Evolutionary conservation across 2,888 invertebrate genomes (phyloP).

Genomic region (Polyommatus iphigenia): DNA sequence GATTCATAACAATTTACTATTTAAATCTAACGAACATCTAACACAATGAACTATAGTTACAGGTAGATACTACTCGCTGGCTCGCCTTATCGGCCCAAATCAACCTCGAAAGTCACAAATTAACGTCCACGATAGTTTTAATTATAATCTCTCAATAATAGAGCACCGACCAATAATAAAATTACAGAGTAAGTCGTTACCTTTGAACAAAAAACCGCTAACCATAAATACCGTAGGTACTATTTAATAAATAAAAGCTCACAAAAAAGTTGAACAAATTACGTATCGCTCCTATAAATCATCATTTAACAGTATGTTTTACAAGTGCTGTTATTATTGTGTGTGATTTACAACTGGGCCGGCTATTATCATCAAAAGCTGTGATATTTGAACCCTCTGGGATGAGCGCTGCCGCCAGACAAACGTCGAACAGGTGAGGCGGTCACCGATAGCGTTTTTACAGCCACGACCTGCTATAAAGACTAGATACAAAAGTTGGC

Average conservation of each 20-base stretch:
- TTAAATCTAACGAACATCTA: background rate
- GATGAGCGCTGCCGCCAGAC: conserved; percentile 68
- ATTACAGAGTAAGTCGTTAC: conserved; percentile 17
- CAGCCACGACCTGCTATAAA: conserved; percentile 18
- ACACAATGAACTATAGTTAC: background rate
- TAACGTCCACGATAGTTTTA: conserved; percentile 8
- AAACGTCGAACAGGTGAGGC: conserved; percentile 76
- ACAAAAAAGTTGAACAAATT: conserved; percentile 29
- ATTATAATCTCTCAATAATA: conserved; percentile 21
- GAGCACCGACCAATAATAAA: background rate
- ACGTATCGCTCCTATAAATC: conserved; percentile 56
- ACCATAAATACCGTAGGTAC: conserved; percentile 7
- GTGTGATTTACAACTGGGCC: conserved; percentile 68
- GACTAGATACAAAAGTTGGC: background rate
- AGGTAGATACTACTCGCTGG: background rate
- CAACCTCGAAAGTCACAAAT: conserved; percentile 16
- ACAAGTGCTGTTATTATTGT: conserved; percentile 76
- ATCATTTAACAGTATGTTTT: conserved; percentile 60
- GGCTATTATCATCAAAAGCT: conserved; percentile 71
- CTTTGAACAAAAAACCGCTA: conserved; percentile 10
- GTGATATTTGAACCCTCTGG: conserved; percentile 79
- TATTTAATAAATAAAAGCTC: conserved; percentile 24
- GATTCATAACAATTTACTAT: background rate
- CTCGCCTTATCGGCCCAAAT: background rate
- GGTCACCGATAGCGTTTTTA: conserved; percentile 54